Base-by-base conservation (phyloP, 2,113 vertebrate species). In the Percina caprodes region DNA sequence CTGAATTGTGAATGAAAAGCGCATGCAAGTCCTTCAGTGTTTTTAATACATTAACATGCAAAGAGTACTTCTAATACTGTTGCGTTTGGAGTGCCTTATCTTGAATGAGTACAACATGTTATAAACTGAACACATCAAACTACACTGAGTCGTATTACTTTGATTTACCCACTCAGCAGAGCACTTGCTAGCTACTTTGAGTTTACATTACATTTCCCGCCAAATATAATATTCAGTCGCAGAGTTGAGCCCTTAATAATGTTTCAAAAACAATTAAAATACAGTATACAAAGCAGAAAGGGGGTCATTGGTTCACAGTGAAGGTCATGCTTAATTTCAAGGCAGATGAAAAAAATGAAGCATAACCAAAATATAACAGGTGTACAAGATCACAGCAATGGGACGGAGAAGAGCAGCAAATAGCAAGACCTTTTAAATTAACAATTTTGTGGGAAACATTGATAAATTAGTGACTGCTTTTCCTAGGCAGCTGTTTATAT, bases 11-110 rank as follows among this genome's bases (percentile, higher is more conserved):
- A 77, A n/a, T n/a, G n/a, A n/a, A n/a, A n/a, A n/a, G 61, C 1
- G 10, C 61, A 75, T 89, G 77, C 68, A 77, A 7, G 0, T 33
- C 46, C 42, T 69, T 77, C 83, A 65, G 73, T 70, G 69, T 21
- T 54, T 63, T 76, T 21, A 73, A 63, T 35, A 52, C 21, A 69
- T 69, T 18, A 33, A 59, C 12, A 39, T 42, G 26, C 56, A 42
- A 23, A 0, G 23, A 35, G 11, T 8, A n/a, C 60, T 39, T 61
- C 18, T 61, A 61, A 35, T 51, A 16, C 19, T 35, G 19, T 8
- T 8, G 46, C 33, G 14, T 45, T 42, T 58, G 21, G 6, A 26
- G 21, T n/a, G n/a, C 16, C 3, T 42, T n/a, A 52, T 59, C 12
- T 60, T 5, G 13, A 16, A 54, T 15, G 48, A 42, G 39, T 9